These are phyloP conservation scores for Ochlodes sylvanus DNA, from an alignment of 2,888 invertebrate species.

Conservation along the genomic window DNA sequence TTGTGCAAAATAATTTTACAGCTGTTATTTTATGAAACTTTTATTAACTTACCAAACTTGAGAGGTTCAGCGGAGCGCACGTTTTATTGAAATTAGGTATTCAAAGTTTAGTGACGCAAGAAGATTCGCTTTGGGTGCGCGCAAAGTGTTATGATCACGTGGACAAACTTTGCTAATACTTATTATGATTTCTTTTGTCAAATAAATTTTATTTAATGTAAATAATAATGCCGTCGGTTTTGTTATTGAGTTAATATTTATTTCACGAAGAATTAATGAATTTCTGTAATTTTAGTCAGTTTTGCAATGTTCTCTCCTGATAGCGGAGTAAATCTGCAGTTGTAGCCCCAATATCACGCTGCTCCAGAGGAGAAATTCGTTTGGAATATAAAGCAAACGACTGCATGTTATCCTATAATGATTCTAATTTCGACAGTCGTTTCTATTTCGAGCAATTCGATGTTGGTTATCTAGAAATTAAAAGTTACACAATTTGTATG, in stretches of 20 bases:
- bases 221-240: neutral
- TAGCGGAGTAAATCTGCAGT: no score
- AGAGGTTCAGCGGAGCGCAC: conserved; percentile 2
- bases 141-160: conserved; percentile 22
- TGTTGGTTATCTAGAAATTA: no score
- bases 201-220: neutral
- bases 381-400: no score
- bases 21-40: conserved; percentile 5
- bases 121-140: neutral
- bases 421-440: no score
- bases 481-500: no score
- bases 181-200: conserved; percentile 1
- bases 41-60: conserved; percentile 13
- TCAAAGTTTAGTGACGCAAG: conserved; percentile 15
- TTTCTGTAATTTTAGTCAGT: neutral
- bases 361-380: no score
- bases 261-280: neutral
- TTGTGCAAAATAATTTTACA: conserved; percentile 1
- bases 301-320: no score
- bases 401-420: no score
- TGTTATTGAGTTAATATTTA: neutral
- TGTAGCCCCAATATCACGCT: no score
- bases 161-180: conserved; percentile 17
- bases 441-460: no score
- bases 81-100: conserved; percentile 16